Evolutionary conservation across 2,113 vertebrate genomes (phyloP).

Genomic region (Oplegnathus fasciatus): DNA sequence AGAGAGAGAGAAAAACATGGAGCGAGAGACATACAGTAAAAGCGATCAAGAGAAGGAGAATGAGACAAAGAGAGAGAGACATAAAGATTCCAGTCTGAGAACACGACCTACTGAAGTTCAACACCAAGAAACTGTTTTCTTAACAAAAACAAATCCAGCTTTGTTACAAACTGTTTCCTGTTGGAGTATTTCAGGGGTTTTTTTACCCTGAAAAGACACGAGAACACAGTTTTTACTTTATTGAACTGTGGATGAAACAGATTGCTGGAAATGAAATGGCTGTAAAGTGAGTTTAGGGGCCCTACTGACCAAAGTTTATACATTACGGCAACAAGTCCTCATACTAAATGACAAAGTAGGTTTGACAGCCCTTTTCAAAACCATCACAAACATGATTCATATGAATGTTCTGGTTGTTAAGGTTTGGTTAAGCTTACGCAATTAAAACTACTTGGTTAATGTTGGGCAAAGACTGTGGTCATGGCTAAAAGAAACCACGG

Average conservation of each 20-base stretch:
- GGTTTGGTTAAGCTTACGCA: too few relatives aligned
- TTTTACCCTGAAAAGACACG: neutral
- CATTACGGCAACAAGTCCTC: neutral
- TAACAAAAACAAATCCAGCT: neutral
- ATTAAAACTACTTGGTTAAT: too few relatives aligned
- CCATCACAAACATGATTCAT: too few relatives aligned
- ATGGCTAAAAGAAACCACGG: too few relatives aligned
- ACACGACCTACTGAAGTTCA: neutral
- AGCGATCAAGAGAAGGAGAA: neutral
- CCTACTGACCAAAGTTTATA: neutral
- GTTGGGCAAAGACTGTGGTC: too few relatives aligned
- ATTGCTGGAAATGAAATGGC: neutral
- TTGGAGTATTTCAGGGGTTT: neutral
- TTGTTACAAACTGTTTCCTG: neutral
- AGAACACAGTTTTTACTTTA: neutral
- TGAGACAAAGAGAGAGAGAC: neutral
- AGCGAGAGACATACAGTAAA: conserved; percentile 5
- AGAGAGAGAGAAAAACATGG: neutral
- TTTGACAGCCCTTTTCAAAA: too few relatives aligned
- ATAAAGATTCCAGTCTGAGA: neutral
- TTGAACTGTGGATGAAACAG: neutral
- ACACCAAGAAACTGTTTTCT: neutral
- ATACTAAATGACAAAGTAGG: neutral
- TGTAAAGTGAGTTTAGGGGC: neutral
- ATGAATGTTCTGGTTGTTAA: too few relatives aligned